These are phyloP conservation scores for Heliconius congener DNA, from an alignment of 1,140 invertebrate species.

Conservation along the genomic window DNA sequence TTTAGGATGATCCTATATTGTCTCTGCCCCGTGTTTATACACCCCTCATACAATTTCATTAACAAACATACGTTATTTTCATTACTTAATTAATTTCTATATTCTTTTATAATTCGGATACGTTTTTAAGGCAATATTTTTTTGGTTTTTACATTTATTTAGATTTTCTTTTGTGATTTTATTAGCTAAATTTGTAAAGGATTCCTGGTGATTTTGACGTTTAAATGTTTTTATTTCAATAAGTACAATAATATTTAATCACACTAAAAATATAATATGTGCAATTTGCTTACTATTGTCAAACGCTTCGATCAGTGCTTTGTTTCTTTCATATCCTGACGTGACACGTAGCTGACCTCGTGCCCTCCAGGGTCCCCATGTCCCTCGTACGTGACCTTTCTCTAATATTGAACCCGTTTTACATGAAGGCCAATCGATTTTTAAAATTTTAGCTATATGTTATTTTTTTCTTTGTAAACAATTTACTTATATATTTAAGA, in stretches of 20 bases:
- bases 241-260: neutral
- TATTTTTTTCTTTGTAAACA: neutral
- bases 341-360: neutral
- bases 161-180: neutral
- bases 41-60: constrained; percentile 24
- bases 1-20: constrained; percentile 27
- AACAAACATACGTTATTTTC: constrained; percentile 30
- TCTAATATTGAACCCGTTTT: neutral
- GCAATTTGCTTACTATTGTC: too few species aligned
- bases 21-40: neutral
- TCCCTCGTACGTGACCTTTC: neutral
- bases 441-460: neutral
- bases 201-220: too few species aligned
- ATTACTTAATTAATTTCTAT: constrained; percentile 26
- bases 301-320: too few species aligned
- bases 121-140: neutral
- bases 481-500: too few species aligned
- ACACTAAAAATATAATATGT: too few species aligned
- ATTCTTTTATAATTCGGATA: neutral
- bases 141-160: too few species aligned
- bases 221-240: too few species aligned
- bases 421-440: neutral
- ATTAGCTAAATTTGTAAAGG: neutral
- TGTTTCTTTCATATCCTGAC: too few species aligned
- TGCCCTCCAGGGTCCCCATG: neutral